Evolutionary conservation across 1,140 invertebrate species (phyloP).

Genomic region (Pygmarrhopalites habei): DNA sequence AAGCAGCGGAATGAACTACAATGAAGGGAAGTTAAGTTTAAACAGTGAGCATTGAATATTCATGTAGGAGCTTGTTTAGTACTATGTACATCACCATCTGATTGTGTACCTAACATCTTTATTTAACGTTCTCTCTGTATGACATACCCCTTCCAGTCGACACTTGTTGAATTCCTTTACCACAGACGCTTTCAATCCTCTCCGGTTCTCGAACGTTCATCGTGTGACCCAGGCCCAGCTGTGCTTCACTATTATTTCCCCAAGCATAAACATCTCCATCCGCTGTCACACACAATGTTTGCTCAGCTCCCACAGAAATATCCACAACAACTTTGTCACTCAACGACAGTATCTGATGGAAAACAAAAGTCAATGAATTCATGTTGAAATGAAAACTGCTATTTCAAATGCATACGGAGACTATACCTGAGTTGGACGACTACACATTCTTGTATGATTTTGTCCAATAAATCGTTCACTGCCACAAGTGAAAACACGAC

Average conservation of each 20-base stretch:
- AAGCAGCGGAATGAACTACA: conserved; percentile 58
- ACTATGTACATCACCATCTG: too few species aligned
- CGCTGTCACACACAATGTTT: conserved; percentile 42
- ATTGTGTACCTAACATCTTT: too few species aligned
- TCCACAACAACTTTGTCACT: conserved; percentile 51
- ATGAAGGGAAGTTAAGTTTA: too few species aligned
- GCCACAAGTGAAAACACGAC: conserved; percentile 57
- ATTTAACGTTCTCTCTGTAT: too few species aligned
- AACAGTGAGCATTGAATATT: too few species aligned
- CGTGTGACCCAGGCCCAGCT: conserved; percentile 55
- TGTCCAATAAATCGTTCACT: conserved; percentile 55
- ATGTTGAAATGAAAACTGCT: too few species aligned
- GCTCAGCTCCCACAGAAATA: conserved; percentile 57
- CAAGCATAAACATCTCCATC: conserved; percentile 57
- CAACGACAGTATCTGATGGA: conserved; percentile 46
- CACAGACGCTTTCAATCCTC: conserved; percentile 50
- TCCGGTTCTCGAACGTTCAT: conserved; percentile 52
- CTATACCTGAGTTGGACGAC: conserved; percentile 26
- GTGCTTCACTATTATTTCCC: conserved; percentile 58
- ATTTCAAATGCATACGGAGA: too few species aligned
- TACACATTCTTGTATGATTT: conserved; percentile 44
- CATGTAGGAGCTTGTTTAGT: too few species aligned
- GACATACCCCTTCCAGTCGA: conserved; percentile 55
- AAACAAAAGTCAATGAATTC: background rate
- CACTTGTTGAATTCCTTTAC: conserved; percentile 55